Evolutionary conservation across 2,797 vertebrate species (phyloP).

Genomic region (Mus minutoides): DNA sequence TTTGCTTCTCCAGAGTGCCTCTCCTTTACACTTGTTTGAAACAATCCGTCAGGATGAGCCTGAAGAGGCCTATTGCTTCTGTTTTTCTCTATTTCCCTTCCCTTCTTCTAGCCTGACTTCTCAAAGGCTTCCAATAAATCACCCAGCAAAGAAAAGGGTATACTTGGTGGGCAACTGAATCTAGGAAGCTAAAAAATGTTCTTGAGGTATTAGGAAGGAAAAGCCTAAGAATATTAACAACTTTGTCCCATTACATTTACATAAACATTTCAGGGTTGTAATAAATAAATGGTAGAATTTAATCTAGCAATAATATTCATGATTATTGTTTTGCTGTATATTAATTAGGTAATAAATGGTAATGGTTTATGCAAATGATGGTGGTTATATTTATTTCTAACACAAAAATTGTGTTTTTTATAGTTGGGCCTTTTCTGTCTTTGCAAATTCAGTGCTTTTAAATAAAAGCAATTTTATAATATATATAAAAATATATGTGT

Average conservation of each 20-base stretch:
- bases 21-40: conserved; percentile 47
- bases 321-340: conserved; percentile 70
- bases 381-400: conserved; percentile 68
- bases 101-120: not conserved
- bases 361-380: conserved; percentile 72
- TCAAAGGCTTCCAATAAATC: not conserved
- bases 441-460: conserved; percentile 60
- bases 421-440: conserved; percentile 59
- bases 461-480: not conserved
- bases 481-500: not conserved
- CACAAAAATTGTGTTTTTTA: conserved; percentile 65
- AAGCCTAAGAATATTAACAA: conserved; percentile 38
- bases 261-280: conserved; percentile 61
- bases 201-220: conserved; percentile 26
- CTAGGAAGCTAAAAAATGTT: conserved; percentile 27
- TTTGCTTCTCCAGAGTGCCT: not conserved
- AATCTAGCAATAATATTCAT: conserved; percentile 58
- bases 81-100: not conserved
- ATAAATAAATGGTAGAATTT: conserved; percentile 73
- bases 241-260: conserved; percentile 42
- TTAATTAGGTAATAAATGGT: conserved; percentile 75
- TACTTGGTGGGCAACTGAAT: not conserved
- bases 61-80: not conserved
- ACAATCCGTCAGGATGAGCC: not conserved
- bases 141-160: not conserved